These are phyloP conservation scores for Odontocolon sp. DNA, from an alignment of 2,888 invertebrate species.

Conservation along the genomic window DNA sequence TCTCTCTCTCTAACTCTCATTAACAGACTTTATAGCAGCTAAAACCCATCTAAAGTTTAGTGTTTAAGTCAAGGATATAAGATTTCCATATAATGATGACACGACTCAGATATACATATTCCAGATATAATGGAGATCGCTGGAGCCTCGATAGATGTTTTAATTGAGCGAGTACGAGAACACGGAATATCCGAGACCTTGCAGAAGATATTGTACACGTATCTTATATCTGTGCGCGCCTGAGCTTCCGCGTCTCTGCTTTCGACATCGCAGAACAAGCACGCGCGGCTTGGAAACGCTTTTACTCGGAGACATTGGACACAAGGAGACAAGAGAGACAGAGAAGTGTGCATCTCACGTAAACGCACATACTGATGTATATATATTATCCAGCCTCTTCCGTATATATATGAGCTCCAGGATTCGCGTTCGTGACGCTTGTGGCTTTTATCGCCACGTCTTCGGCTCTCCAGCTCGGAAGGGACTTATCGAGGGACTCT, in stretches of 20 bases:
- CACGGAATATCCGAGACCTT: not conserved
- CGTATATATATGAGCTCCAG: conserved; percentile 1
- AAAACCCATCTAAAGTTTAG: no score
- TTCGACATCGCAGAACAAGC: conserved; percentile 1
- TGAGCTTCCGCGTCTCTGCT: no score
- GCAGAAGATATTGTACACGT: not conserved
- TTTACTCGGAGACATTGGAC: conserved; percentile 1
- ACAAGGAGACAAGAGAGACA: not conserved
- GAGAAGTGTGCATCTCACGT: not conserved
- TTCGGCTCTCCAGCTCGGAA: conserved; percentile 9
- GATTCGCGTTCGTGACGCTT: conserved; percentile 33
- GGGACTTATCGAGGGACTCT: not conserved
- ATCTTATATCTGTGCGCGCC: not conserved
- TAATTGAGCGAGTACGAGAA: not conserved
- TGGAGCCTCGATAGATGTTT: not conserved
- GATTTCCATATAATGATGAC: no score
- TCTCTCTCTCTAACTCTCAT: no score
- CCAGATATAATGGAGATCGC: no score
- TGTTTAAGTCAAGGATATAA: no score
- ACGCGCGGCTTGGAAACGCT: conserved; percentile 12
- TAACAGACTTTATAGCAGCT: no score
- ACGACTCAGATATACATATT: no score
- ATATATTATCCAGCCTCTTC: conserved; percentile 28
- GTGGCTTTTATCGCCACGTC: conserved; percentile 29
- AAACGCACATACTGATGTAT: not conserved